Evolutionary conservation across 2,888 invertebrate genomes (phyloP), one percentile per base, ranked within the genome.

Genomic region (Thysanoteuthis rhombus): DNA sequence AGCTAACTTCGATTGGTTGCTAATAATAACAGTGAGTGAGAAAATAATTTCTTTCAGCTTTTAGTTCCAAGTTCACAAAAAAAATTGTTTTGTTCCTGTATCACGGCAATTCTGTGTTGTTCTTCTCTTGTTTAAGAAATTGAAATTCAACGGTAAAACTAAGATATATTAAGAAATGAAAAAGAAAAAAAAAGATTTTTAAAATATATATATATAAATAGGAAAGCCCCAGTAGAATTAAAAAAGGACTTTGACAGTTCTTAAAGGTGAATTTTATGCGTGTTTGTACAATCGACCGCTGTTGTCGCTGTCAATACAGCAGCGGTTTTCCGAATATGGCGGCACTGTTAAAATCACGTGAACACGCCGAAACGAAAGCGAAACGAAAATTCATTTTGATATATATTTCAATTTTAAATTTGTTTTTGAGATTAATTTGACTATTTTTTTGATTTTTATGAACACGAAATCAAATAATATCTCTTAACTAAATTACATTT

Each of bases 241-340:
- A 75, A 75, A n/a, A n/a, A 36, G n/a, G 75, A 75, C 75, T 75
- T 75, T 75, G 75, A 75, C n/a, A 75, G 75, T 75, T 75, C 75
- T 75, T 75, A n/a, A n/a, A 75, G n/a, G n/a, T 75, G n/a, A 75
- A 6, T 75, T 75, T 75, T n/a, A 75, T n/a, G n/a, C n/a, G 75
- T 75, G n/a, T 75, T 32, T 75, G 8, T 75, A n/a, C n/a, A 75
- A 75, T n/a, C n/a, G 75, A 75, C 75, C 75, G 75, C 75, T 75
- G 75, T 75, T 75, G 36, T 75, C 19, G 75, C 75, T 75, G n/a
- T 75, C 75, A n/a, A n/a, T 75, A 75, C 75, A 75, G 75, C 75
- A 75, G 75, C n/a, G 75, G n/a, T 75, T 75, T n/a, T 75, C 75
- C n/a, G 75, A 75, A 75, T 75, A 75, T 75, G 75, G 75, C 75